Conservation (phyloP, 2,113 vertebrate genomes). For the Mixornis gularis region DNA sequence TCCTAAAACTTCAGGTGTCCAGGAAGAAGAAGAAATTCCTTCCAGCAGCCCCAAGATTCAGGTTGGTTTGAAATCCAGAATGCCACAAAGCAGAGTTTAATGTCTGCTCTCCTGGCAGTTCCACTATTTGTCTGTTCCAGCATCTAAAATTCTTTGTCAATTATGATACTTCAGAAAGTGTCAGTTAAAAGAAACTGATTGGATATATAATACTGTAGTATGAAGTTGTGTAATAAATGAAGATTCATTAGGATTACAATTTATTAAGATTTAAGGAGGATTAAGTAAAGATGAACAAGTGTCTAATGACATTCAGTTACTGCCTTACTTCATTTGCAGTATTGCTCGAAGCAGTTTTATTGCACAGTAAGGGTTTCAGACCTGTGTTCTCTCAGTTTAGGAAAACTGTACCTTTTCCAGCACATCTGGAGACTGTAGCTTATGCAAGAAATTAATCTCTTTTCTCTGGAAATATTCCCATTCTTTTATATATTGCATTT, state of each 20-base stretch:
- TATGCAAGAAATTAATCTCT: slow-evolving; percentile 6
- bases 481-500: not conserved
- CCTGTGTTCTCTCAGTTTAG: not conserved
- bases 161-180: not conserved
- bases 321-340: slow-evolving; percentile 14
- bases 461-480: not conserved
- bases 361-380: slow-evolving; percentile 15
- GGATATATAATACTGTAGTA: not conserved
- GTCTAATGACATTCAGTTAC: slow-evolving; percentile 2
- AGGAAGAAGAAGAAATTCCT: not conserved
- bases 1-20: not conserved
- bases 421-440: slow-evolving; percentile 16
- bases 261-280: not conserved
- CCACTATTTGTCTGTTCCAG: not conserved
- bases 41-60: not conserved
- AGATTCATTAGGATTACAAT: not conserved
- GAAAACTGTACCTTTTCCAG: slow-evolving; percentile 25
- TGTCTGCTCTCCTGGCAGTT: not conserved
- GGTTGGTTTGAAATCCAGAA: not conserved
- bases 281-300: not conserved
- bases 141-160: not conserved
- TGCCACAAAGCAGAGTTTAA: not conserved
- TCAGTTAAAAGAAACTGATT: not conserved
- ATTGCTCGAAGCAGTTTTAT: slow-evolving; percentile 3
- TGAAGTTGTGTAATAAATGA: not conserved